phyloP scores from a whole-genome alignment of 2,113 vertebrate genomes.

The Tringa solitaria region DNA sequence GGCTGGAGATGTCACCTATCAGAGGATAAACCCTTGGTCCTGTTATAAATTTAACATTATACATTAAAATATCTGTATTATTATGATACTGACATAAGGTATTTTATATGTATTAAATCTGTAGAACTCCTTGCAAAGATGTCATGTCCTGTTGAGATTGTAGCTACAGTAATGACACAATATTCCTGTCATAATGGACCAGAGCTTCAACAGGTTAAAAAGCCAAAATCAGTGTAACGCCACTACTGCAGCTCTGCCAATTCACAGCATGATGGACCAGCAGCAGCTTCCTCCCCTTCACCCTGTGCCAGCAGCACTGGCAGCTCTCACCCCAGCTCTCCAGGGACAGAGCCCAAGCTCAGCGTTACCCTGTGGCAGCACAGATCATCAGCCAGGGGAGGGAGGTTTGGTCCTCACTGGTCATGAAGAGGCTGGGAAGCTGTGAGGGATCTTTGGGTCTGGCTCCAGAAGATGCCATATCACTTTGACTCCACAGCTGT shows the following conservation, averaged over 20 bases:
- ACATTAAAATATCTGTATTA: conserved; percentile 7
- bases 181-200: background rate
- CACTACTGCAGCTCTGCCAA: background rate
- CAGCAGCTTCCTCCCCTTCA: background rate
- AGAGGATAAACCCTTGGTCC: background rate
- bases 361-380: background rate
- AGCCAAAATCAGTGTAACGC: background rate
- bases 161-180: background rate
- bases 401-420: background rate
- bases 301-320: fast-evolving
- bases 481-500: background rate
- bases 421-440: background rate
- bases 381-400: background rate
- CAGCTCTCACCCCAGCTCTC: background rate
- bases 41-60: background rate
- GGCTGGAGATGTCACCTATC: background rate
- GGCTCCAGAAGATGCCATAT: background rate
- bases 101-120: background rate
- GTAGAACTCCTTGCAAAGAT: background rate
- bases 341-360: background rate
- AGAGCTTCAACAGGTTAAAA: background rate
- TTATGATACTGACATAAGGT: background rate
- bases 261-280: background rate
- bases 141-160: background rate
- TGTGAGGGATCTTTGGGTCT: background rate